Conservation (phyloP, 2,888 invertebrate species). For the Drosophila diplacantha region DNA sequence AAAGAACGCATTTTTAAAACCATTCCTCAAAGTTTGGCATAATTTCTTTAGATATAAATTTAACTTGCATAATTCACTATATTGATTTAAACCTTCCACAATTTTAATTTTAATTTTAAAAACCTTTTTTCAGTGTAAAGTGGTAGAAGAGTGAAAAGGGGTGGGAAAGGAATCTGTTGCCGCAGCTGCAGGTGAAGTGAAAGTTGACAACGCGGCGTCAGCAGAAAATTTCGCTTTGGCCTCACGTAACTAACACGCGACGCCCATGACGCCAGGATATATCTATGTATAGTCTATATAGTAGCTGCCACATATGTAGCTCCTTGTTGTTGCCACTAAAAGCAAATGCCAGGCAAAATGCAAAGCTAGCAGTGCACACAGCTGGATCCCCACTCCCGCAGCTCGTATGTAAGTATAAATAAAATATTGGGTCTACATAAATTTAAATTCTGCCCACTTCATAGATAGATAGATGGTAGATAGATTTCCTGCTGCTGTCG, state of each 20-base stretch:
- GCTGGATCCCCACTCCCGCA: constrained; percentile 10
- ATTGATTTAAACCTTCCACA: too few relatives aligned
- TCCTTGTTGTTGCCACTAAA: constrained; percentile 46
- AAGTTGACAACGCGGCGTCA: constrained; percentile 70
- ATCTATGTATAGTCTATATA: constrained; percentile 14
- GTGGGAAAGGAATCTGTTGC: constrained; percentile 38
- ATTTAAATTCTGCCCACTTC: constrained; percentile 57
- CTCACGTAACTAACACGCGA: constrained; percentile 57
- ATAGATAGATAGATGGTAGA: constrained; percentile 5
- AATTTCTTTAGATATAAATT: too few relatives aligned
- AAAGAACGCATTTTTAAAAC: too few relatives aligned
- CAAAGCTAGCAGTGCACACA: constrained; percentile 46
- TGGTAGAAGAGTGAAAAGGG: not conserved
- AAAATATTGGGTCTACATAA: constrained; percentile 67
- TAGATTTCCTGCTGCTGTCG: not conserved
- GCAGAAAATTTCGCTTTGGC: constrained; percentile 58
- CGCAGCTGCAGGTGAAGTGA: constrained; percentile 69
- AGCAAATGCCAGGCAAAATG: constrained; percentile 59
- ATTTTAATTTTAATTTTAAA: too few relatives aligned
- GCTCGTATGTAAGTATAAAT: constrained; percentile 55
- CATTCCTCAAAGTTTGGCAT: too few relatives aligned
- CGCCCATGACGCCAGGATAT: constrained; percentile 42
- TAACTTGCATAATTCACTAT: too few relatives aligned
- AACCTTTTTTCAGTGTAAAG: not conserved
- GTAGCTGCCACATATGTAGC: constrained; percentile 15